Conservation (phyloP, 1,140 invertebrate species). For the Hypothenemus hampei region DNA sequence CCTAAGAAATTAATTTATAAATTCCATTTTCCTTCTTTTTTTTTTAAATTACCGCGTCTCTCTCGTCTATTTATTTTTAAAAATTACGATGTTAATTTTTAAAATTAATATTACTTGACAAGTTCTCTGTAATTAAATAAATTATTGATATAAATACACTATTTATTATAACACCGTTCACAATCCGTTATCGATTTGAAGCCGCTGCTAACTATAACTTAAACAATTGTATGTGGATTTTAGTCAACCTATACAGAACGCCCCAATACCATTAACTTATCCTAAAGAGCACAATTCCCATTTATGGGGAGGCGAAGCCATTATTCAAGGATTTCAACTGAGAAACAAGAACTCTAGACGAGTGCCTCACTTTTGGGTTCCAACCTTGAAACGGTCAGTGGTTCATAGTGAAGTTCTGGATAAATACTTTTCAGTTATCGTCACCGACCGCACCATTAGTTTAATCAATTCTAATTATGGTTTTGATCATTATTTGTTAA, state of each 20-base stretch:
- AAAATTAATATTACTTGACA: no score
- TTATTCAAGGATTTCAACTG: slow-evolving; percentile 84
- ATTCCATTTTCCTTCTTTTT: no score
- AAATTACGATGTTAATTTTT: no score
- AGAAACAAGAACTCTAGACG: slow-evolving; percentile 54
- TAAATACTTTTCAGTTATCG: slow-evolving; percentile 70
- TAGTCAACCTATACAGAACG: slow-evolving; percentile 66
- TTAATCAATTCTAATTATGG: slow-evolving; percentile 88
- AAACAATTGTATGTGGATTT: slow-evolving; percentile 15
- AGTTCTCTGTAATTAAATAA: no score
- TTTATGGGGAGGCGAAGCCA: slow-evolving; percentile 95
- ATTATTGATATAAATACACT: no score
- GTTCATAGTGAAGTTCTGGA: slow-evolving; percentile 93
- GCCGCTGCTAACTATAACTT: no score
- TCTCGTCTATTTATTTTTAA: no score
- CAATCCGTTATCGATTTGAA: no score
- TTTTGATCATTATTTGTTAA: slow-evolving; percentile 91
- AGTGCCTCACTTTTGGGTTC: slow-evolving; percentile 83
- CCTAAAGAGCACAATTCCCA: slow-evolving; percentile 79
- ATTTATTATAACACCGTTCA: no score
- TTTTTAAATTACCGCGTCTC: no score
- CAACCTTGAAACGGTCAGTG: slow-evolving; percentile 69
- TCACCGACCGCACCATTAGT: slow-evolving; percentile 75
- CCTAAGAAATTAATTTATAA: no score
- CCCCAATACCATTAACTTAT: slow-evolving; percentile 70